Percentiles rank a stretch among this genome's conserved stretches.
Evolutionary conservation across 2,113 vertebrate genomes (phyloP).

Genomic region (Thalassarche chlororhynchos): DNA sequence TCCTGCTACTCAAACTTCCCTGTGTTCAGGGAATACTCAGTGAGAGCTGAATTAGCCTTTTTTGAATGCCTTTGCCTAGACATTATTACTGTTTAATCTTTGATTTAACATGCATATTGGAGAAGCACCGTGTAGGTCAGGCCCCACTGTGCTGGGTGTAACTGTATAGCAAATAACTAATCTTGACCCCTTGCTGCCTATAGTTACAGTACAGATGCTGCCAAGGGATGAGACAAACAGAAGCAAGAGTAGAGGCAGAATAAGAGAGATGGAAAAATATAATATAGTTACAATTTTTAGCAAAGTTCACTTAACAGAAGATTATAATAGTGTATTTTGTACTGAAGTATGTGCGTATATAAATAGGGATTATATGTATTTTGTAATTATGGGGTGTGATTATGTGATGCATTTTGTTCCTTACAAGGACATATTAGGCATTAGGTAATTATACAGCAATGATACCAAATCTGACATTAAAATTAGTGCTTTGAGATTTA

Average conservation of each 20-base stretch:
- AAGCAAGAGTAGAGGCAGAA: not conserved
- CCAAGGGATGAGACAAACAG: not conserved
- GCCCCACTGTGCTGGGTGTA: not conserved
- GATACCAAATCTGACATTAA: not conserved
- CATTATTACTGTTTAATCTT: not conserved
- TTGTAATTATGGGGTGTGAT: slow-evolving; percentile 35
- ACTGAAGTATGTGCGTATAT: not conserved
- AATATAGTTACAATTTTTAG: not conserved
- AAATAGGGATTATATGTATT: slow-evolving; percentile 17
- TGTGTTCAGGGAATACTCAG: not conserved
- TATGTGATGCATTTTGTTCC: slow-evolving; percentile 17
- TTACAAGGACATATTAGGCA: slow-evolving; percentile 1
- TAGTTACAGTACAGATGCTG: not conserved
- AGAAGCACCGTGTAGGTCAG: not conserved
- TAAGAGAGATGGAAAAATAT: not conserved
- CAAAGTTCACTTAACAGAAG: not conserved
- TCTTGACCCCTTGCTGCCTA: not conserved
- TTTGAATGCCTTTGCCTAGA: not conserved
- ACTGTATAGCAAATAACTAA: not conserved
- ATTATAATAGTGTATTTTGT: not conserved
- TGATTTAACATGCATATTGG: not conserved
- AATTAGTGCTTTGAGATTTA: slow-evolving; percentile 35
- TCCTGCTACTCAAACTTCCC: not conserved
- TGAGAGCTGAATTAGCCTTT: not conserved
- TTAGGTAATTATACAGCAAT: slow-evolving; percentile 34